Evolutionary conservation across 2,888 invertebrate species (phyloP), one percentile per base, ranked within the genome.

Genomic region (Dryomyza anilis): DNA sequence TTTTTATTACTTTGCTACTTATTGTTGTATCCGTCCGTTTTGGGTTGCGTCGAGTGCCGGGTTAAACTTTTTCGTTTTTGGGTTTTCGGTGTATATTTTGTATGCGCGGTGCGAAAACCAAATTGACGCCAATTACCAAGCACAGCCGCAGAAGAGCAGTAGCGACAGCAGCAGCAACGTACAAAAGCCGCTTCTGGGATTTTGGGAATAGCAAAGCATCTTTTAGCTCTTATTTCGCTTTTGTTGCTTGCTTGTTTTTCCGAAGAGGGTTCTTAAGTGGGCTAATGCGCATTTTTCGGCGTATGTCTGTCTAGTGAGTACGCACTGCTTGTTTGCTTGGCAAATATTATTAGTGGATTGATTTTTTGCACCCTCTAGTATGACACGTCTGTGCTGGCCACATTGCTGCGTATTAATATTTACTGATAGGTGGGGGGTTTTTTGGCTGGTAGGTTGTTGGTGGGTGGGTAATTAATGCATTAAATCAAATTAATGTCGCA

Each of bases 91-190:
- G n/a, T n/a, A n/a, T n/a, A 12, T 29, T 16, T 53, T n/a, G 53
- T 43, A 43, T 39, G 58, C 30, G 45, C 39, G 78, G 82, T 81
- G 83, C 81, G 83, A 83, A 83, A 81, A 80, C 80, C 77, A 81
- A 83, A 83, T 83, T 83, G 83, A 83, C 83, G 83, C 80, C 83
- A 83, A 83, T 83, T 83, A 83, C 81, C 78, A 80, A 78, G 74
- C 77, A 74, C 76, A 77, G 71, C 65, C 78, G 73, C 76, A 74
- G 72, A 16, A 4, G 45, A 50, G 50, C 48, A 23, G 19, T 19
- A 27, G 19, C 30, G 33, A 67, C 65, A 61, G 67, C 68, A 68
- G 59, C 56, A 55, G 29, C 27, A 30, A n/a, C 46, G 14, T 19
- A 21, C 21, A 39, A 46, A 81, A 81, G 81, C 81, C 81, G 80